These are phyloP conservation scores for Halocynthia aurantium DNA, from an alignment of 23 tunicate species.

Conservation along the genomic window DNA sequence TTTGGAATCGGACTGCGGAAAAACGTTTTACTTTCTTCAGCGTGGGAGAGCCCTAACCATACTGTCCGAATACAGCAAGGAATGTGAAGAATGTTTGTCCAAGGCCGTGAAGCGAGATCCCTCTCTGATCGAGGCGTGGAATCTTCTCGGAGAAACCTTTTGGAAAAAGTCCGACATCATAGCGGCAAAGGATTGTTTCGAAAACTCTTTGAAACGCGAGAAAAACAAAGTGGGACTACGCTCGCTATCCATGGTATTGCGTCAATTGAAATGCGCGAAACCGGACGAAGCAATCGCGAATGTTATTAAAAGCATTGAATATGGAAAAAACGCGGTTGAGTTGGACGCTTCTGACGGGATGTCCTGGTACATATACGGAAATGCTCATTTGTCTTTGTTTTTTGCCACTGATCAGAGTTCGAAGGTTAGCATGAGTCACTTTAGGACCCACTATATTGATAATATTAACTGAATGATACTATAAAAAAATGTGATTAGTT, in stretches of 20 bases:
- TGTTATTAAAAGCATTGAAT: conserved; percentile 65
- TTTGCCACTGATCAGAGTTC: conserved; percentile 72
- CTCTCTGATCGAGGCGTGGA: conserved; percentile 76
- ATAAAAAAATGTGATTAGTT: no score
- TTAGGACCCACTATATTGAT: no score
- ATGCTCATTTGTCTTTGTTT: conserved; percentile 83
- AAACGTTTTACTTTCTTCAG: conserved; percentile 57
- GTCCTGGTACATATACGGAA: conserved; percentile 89
- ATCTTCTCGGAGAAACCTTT: conserved; percentile 87
- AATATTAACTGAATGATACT: no score
- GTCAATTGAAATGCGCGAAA: conserved; percentile 65
- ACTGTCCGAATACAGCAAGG: conserved; percentile 64
- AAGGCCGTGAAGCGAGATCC: conserved; percentile 94
- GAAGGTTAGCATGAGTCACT: conserved; percentile 33
- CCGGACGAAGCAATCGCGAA: conserved; percentile 40
- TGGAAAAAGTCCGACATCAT: conserved; percentile 81
- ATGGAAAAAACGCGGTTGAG: conserved; percentile 71
- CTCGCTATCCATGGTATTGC: conserved; percentile 81
- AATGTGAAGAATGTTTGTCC: conserved; percentile 82
- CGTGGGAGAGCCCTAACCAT: conserved; percentile 60
- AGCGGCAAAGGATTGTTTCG: conserved; percentile 86
- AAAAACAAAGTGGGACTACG: conserved; percentile 67
- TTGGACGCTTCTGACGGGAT: conserved; percentile 68
- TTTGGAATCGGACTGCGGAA: conserved; percentile 42
- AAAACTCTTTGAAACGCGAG: conserved; percentile 62